Evolutionary conservation across 2,113 vertebrate species (phyloP).

Genomic region (Morone chrysops): DNA sequence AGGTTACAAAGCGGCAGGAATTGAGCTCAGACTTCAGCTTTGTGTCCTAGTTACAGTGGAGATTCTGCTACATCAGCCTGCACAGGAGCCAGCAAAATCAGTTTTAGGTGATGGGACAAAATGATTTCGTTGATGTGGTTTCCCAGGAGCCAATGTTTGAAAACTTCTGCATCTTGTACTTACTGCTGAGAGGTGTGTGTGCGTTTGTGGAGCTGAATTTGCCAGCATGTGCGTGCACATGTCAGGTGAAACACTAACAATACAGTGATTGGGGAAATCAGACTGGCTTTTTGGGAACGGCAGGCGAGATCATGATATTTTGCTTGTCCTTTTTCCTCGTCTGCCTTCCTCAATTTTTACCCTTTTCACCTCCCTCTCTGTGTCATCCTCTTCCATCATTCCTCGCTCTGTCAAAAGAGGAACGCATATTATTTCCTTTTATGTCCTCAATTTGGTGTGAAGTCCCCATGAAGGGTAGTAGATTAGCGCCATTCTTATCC

Average conservation of each 20-base stretch:
- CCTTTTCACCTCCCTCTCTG: conserved; percentile 61
- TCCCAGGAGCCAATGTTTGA: conserved; percentile 60
- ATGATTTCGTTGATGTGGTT: conserved; percentile 59
- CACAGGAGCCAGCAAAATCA: conserved; percentile 49
- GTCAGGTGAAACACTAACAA: conserved; percentile 67
- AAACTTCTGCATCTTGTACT: conserved; percentile 49
- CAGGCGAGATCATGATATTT: conserved; percentile 52
- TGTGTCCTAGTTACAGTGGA: conserved; percentile 65
- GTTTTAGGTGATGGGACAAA: conserved; percentile 62
- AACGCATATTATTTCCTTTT: conserved; percentile 70
- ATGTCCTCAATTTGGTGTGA: conserved; percentile 73
- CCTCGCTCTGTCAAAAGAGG: conserved; percentile 50
- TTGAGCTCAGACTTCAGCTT: conserved; percentile 51
- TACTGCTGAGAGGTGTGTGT: conserved; percentile 31
- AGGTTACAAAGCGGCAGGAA: conserved; percentile 44
- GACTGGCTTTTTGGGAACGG: conserved; percentile 67
- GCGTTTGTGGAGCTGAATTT: conserved; percentile 29
- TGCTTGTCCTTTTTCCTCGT: conserved; percentile 34
- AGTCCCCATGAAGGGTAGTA: conserved; percentile 77
- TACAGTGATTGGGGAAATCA: conserved; percentile 76
- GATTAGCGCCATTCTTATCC: conserved; percentile 81
- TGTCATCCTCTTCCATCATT: conserved; percentile 40
- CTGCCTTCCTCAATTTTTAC: conserved; percentile 49
- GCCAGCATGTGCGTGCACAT: conserved; percentile 26
- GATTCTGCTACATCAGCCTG: conserved; percentile 69